Base-by-base conservation (phyloP, 2,888 invertebrate species). In the Cosmorhoe ocellata region DNA sequence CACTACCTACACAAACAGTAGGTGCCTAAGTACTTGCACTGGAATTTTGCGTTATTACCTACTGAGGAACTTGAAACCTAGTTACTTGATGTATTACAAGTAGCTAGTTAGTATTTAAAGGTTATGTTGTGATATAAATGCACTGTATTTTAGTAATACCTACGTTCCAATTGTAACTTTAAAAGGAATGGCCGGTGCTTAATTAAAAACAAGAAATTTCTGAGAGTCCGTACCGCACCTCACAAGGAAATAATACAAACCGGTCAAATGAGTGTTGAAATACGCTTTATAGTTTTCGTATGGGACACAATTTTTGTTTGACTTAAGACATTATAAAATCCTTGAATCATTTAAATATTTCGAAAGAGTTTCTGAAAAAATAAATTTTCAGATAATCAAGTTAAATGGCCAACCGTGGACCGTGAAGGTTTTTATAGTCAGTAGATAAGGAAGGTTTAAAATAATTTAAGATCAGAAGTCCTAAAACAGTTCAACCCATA, bases 181-280 rank as follows among this genome's bases (percentile, higher is more conserved):
- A 9, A 38, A 38, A 37, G 31, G 12, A 18, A 32, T 22, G 26
- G 24, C 22, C 18, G 28, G 43, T 34, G 24, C 8, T 26, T 45
- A 13, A 46, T 37, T 41, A 51, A 40, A 51, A 51, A 51, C 41
- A 27, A 51, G 42, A 38, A 42, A 47, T 24, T n/a, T 32, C 42
- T 42, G 28, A 47, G 24, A 37, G 37, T n/a, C n/a, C n/a, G n/a
- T 30, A 40, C 34, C 51, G 28, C 42, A 52, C 51, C 47, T 42
- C 42, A 42, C 42, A 38, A 51, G 46, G 46, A 47, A 52, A 47
- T 52, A 33, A 10, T 42, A 38, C 28, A 39, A 52, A 47, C 51
- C 46, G 51, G 46, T 52, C 46, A 26, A 38, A 38, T 47, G 30
- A 39, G 14, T 52, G 31, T 51, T 41, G 42, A 30, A 52, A 38